Conservation (phyloP, 2,113 vertebrate species). For the Hippopotamus amphibius region DNA sequence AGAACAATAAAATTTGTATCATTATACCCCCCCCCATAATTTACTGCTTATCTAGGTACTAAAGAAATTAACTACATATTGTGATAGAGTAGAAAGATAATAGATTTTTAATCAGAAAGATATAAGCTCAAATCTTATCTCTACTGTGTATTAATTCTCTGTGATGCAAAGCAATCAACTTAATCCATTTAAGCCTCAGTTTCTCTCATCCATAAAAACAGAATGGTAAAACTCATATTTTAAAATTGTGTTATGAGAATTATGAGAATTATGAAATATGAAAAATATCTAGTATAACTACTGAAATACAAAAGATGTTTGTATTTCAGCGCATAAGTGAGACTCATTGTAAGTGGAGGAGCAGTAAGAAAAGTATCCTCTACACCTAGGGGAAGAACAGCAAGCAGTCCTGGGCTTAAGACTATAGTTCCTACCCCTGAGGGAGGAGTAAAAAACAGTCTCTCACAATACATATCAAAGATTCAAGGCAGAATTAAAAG, state of each 20-base stretch:
- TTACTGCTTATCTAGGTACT: background rate
- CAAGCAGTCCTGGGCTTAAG: background rate
- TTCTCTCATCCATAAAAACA: slow-evolving; percentile 17
- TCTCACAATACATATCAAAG: background rate
- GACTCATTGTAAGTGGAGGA: background rate
- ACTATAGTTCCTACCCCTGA: background rate
- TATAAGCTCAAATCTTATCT: background rate
- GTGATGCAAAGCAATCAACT: background rate
- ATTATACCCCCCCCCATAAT: background rate
- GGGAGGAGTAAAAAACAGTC: background rate
- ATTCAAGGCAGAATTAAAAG: background rate
- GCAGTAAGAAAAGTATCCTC: background rate
- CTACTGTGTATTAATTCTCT: background rate
- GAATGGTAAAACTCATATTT: background rate
- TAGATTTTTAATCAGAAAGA: slow-evolving; percentile 48
- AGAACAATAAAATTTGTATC: background rate
- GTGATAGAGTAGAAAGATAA: background rate
- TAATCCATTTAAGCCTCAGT: background rate
- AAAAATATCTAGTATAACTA: background rate
- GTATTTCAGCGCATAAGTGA: background rate
- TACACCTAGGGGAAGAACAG: background rate
- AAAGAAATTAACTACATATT: slow-evolving; percentile 10
- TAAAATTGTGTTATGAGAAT: background rate
- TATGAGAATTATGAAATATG: background rate
- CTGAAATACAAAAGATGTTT: slow-evolving; percentile 19